Percentiles rank a stretch among this genome's conserved stretches.
Conservation (phyloP, 2,888 invertebrate species). For the Calephelis perditalis region DNA sequence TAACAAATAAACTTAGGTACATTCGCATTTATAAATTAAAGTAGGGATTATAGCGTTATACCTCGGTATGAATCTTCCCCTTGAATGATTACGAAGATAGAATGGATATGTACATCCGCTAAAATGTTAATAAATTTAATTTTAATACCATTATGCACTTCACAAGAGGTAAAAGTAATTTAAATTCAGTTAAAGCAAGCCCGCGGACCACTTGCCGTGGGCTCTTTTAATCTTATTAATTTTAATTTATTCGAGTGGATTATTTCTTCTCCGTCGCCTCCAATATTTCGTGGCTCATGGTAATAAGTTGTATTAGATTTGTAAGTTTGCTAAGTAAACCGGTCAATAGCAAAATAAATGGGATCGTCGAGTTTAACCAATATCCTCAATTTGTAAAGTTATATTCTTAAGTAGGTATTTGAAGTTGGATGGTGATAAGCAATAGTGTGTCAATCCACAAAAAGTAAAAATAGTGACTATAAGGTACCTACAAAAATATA, state of each 20-base stretch:
- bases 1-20: no score
- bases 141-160: constrained; percentile 72
- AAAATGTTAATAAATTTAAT: constrained; percentile 52
- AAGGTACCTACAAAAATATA: no score
- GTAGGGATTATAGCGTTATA: no score
- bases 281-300: constrained; percentile 39
- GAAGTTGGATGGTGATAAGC: no score
- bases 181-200: constrained; percentile 62
- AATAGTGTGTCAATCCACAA: no score
- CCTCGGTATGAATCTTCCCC: not conserved
- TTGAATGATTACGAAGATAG: not conserved
- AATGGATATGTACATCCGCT: constrained; percentile 18
- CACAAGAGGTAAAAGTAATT: constrained; percentile 69
- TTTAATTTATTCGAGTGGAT: constrained; percentile 72
- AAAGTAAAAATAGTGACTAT: no score
- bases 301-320: constrained; percentile 29
- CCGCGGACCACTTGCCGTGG: constrained; percentile 48
- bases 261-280: constrained; percentile 57
- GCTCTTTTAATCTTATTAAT: constrained; percentile 72
- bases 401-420: no score
- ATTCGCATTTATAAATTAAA: no score
- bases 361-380: no score
- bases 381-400: no score
- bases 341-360: not conserved
- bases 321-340: constrained; percentile 17